phyloP scores from a whole-genome alignment of 2,797 vertebrate species.

The Sebastes umbrosus region DNA sequence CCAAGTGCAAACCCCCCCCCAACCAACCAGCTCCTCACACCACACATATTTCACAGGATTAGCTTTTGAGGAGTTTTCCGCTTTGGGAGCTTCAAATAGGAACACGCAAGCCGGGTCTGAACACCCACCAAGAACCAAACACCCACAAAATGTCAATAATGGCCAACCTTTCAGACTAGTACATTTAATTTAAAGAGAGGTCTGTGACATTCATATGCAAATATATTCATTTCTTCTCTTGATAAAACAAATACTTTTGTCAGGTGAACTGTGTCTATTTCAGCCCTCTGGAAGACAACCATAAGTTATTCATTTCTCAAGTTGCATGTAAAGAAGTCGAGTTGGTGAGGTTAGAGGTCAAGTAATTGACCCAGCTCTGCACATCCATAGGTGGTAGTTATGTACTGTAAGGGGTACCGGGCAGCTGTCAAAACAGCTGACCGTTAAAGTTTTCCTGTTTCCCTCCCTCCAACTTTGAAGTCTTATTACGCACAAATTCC shows the following conservation, averaged over 20 bases:
- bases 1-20: background rate
- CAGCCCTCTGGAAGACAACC: background rate
- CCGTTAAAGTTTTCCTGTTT: background rate
- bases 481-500: background rate
- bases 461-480: background rate
- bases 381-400: constrained; percentile 58
- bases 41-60: constrained; percentile 72
- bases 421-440: constrained; percentile 69
- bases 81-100: constrained; percentile 28
- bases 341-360: background rate
- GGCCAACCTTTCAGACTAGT: fast-evolving
- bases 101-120: constrained; percentile 3
- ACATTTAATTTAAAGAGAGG: background rate
- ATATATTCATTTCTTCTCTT: background rate
- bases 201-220: background rate
- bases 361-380: constrained; percentile 4
- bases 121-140: constrained; percentile 24
- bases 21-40: constrained; percentile 10
- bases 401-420: constrained; percentile 6
- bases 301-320: background rate
- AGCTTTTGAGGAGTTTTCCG: constrained; percentile 28
- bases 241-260: background rate
- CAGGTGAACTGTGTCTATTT: background rate
- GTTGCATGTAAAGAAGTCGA: background rate
- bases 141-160: background rate